Evolutionary conservation across 1,140 invertebrate genomes (phyloP), one percentile per base, ranked within the genome.

Genomic region (Macrotrachela quadricornifera): DNA sequence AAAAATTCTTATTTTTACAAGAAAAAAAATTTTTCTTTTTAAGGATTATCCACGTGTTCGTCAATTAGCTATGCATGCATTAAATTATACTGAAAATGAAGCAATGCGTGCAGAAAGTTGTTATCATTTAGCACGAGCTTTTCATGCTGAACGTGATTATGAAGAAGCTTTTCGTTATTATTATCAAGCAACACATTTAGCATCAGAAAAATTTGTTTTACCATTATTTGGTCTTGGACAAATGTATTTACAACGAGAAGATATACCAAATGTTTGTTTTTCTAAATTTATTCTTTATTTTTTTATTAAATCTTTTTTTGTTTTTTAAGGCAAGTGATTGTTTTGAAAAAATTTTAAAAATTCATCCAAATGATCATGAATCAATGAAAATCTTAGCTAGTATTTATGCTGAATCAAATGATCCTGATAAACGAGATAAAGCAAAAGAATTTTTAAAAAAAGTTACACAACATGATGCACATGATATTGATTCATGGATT

Each of bases 141-240:
- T 51, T 50, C 56, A 57, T 41, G 17, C 36, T 12, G 51, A 79
- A 74, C 79, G 79, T 12, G 88, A 96, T 68, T 95, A 86, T 65
- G 86, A 92, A 63, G 87, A 96, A 71, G 90, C 88, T 38, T 97
- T 97, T 67, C 88, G 97, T 71, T 97, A 97, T 73, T 99, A 99
- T 65, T 97, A 96, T 68, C 91, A 97, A 71, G 85, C 92, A 0
- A 97, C 90, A 1, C 91, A 97, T 70, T 96, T 94, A 73, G 85
- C 88, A 0, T 82, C 87, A 0, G 73, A 83, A 12, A 81, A 79
- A 63, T 99, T 97, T 76, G 85, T 97, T 10, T 69, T 99, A 41
- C 91, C 92, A 0, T 85, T 92, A 71, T 99, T 90, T 74, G 92
- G 94, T 0, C 73, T 97, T 0, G 94, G 91, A 9, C 92, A 99